These are phyloP conservation scores for Pheosia tremula DNA, from an alignment of 2,888 invertebrate species.

Conservation along the genomic window DNA sequence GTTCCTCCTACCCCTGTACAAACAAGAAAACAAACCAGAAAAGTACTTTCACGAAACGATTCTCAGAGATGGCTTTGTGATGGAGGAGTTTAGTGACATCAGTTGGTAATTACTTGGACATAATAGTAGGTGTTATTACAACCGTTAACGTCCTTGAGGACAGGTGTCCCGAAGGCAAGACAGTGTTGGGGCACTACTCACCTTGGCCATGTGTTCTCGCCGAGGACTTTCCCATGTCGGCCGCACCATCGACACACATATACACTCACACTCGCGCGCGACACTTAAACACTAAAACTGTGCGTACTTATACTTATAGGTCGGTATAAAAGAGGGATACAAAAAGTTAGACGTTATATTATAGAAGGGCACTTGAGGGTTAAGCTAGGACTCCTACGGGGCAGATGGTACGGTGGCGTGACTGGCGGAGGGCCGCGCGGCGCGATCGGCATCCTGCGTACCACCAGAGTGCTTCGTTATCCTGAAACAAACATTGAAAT, in stretches of 20 bases:
- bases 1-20: too few species aligned
- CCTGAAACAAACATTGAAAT: slow-evolving; percentile 65
- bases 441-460: slow-evolving; percentile 82
- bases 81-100: not conserved
- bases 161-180: slow-evolving; percentile 55
- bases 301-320: slow-evolving; percentile 76
- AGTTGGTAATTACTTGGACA: not conserved
- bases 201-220: slow-evolving; percentile 85
- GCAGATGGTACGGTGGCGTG: slow-evolving; percentile 74
- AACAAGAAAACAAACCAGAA: not conserved
- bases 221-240: slow-evolving; percentile 85
- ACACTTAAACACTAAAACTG: slow-evolving; percentile 74
- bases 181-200: slow-evolving; percentile 55
- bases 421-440: slow-evolving; percentile 83
- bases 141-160: slow-evolving; percentile 50
- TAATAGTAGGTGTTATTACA: slow-evolving; percentile 7
- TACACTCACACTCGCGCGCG: slow-evolving; percentile 71
- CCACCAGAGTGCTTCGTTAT: slow-evolving; percentile 63
- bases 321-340: slow-evolving; percentile 81
- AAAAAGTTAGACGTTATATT: slow-evolving; percentile 81
- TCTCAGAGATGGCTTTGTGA: not conserved
- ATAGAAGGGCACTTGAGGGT: slow-evolving; percentile 81
- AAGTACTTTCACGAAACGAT: not conserved
- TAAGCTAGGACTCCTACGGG: slow-evolving; percentile 76
- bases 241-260: slow-evolving; percentile 82